These are phyloP conservation scores for Gymnoscelis rufifasciata DNA, from an alignment of 2,888 invertebrate genomes.

Conservation along the genomic window DNA sequence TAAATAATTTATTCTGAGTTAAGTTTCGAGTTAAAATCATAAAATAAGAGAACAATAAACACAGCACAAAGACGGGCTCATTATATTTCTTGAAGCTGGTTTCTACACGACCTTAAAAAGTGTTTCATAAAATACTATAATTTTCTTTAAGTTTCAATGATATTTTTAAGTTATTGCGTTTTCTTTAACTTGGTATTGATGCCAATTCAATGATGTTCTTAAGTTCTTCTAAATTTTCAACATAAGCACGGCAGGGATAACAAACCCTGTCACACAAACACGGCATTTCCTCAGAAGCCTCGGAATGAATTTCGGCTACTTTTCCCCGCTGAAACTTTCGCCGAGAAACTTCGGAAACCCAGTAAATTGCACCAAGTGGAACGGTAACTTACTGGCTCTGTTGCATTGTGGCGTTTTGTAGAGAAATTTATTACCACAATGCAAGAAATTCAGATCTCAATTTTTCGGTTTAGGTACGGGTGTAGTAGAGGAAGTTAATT, in stretches of 20 bases:
- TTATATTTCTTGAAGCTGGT: no score
- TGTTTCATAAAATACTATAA: no score
- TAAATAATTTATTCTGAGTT: no score
- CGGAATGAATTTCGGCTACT: background rate
- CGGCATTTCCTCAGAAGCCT: background rate
- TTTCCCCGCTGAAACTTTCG: background rate
- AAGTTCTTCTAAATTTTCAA: no score
- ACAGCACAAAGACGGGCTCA: no score
- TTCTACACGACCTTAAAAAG: no score
- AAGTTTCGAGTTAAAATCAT: no score
- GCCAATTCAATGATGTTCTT: no score
- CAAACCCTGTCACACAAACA: background rate
- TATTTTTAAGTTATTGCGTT: no score
- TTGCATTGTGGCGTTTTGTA: background rate
- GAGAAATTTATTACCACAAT: background rate
- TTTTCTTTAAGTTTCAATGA: no score
- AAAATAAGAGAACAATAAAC: no score
- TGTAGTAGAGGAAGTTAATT: background rate
- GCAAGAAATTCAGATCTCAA: background rate
- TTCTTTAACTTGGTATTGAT: no score
- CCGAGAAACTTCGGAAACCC: background rate
- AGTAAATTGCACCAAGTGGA: background rate
- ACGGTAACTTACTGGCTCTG: background rate
- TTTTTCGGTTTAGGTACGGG: background rate
- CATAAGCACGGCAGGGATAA: background rate